Evolutionary conservation across 2,888 invertebrate species (phyloP).

Genomic region (Neoascia interrupta): DNA sequence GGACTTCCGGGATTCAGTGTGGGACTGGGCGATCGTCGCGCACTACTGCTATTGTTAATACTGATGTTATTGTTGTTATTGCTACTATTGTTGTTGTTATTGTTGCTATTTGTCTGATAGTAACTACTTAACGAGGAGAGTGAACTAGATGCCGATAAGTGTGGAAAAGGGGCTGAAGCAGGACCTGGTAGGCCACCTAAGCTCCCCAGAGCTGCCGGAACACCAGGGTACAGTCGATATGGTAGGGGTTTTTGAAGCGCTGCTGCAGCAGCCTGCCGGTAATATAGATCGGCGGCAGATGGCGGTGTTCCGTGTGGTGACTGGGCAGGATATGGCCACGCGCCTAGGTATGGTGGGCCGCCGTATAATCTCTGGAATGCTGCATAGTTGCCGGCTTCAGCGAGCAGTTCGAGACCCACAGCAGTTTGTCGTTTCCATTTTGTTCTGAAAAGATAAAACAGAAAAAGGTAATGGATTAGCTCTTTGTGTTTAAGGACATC

Average conservation of each 20-base stretch:
- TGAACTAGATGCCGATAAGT: conserved; percentile 84
- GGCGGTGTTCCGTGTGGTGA: conserved; percentile 83
- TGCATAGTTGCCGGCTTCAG: conserved; percentile 98
- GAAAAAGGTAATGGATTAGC: no score
- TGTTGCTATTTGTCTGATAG: conserved; percentile 78
- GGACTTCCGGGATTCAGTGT: conserved; percentile 80
- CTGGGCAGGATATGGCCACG: conserved; percentile 83
- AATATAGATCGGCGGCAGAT: conserved; percentile 89
- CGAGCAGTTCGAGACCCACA: conserved; percentile 96
- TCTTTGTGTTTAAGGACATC: no score
- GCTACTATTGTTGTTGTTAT: conserved; percentile 65
- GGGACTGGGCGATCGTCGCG: conserved; percentile 76
- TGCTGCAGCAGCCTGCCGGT: conserved; percentile 89
- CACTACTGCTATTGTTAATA: conserved; percentile 70
- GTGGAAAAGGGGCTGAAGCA: conserved; percentile 78
- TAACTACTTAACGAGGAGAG: conserved; percentile 82
- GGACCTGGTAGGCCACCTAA: conserved; percentile 77
- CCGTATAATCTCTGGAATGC: conserved; percentile 98
- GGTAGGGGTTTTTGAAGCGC: conserved; percentile 94
- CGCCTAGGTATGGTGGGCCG: conserved; percentile 84
- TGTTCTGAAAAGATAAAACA: conserved; percentile 83
- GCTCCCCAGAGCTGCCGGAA: conserved; percentile 76
- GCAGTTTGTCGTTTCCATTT: conserved; percentile 99
- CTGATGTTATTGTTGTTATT: conserved; percentile 64
- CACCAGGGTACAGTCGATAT: conserved; percentile 82